These are phyloP conservation scores for Drymodes brunneopygia DNA, from an alignment of 2,113 vertebrate genomes.

Conservation along the genomic window DNA sequence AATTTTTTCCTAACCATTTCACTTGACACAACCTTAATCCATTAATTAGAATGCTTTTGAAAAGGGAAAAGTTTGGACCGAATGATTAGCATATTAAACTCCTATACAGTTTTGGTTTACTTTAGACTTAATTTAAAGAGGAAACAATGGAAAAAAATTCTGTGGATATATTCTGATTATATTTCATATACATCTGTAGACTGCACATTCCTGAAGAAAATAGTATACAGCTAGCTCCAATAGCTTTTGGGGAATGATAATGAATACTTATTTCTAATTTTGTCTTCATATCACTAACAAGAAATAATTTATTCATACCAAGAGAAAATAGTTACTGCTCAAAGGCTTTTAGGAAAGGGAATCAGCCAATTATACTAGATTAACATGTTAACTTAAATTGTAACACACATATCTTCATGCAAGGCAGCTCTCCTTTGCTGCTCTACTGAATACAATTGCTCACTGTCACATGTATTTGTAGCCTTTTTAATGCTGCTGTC, in stretches of 20 bases:
- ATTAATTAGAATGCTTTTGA: background rate
- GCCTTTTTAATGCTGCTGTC: background rate
- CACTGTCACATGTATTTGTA: background rate
- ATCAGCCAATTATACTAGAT: background rate
- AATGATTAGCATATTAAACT: background rate
- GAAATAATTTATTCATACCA: background rate
- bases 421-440: background rate
- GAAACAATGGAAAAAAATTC: background rate
- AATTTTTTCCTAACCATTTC: background rate
- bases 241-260: background rate
- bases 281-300: background rate
- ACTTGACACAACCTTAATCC: background rate
- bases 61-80: background rate
- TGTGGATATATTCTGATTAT: background rate
- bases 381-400: background rate
- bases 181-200: background rate
- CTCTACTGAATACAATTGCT: background rate
- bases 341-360: background rate
- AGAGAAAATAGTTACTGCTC: background rate
- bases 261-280: background rate
- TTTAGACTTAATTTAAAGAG: background rate
- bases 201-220: background rate
- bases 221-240: background rate
- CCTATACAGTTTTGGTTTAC: background rate
- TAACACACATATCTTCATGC: background rate